A percentile compares a stretch with the other conserved stretches of the same genome.
Evolutionary conservation across 2,888 invertebrate genomes (phyloP).

Genomic region (Drosophila robusta): DNA sequence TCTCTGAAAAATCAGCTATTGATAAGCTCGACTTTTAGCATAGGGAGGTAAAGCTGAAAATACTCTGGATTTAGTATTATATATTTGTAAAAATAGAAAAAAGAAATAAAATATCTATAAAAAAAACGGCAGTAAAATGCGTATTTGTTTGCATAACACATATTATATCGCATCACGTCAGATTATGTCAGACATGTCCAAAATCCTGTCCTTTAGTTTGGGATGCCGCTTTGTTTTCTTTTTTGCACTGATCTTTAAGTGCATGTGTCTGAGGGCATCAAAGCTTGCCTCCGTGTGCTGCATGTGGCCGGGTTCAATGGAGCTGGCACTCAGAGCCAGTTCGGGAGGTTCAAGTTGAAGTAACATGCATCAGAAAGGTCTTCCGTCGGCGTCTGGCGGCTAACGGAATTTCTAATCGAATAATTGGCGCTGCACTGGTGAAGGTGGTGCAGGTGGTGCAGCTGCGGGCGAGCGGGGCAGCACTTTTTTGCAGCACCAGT

Average conservation of each 20-base stretch:
- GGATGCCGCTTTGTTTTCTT: too few relatives aligned
- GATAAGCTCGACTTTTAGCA: too few relatives aligned
- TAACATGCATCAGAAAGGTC: constrained; percentile 33
- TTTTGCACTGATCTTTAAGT: constrained; percentile 35
- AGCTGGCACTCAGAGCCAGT: constrained; percentile 11
- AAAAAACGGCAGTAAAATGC: not conserved
- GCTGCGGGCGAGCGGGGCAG: not conserved
- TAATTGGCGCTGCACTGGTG: constrained; percentile 56
- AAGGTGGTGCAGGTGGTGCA: constrained; percentile 17
- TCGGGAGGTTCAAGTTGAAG: constrained; percentile 36
- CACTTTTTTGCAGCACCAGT: constrained; percentile 27
- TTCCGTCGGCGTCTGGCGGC: constrained; percentile 20
- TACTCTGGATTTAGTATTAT: too few relatives aligned
- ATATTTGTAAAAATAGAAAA: too few relatives aligned
- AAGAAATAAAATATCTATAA: too few relatives aligned
- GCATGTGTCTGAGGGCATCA: constrained; percentile 35
- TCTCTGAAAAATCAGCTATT: too few relatives aligned
- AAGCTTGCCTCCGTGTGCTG: not conserved
- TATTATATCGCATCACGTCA: not conserved
- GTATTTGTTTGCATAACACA: constrained; percentile 2
- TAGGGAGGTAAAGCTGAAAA: too few relatives aligned
- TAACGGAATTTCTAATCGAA: constrained; percentile 75
- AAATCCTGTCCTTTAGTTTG: not conserved
- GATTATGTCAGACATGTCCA: too few relatives aligned
- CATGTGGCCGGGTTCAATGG: constrained; percentile 23